Evolutionary conservation across 2,797 vertebrate species (phyloP).

Genomic region (Rhinichthys osculus): DNA sequence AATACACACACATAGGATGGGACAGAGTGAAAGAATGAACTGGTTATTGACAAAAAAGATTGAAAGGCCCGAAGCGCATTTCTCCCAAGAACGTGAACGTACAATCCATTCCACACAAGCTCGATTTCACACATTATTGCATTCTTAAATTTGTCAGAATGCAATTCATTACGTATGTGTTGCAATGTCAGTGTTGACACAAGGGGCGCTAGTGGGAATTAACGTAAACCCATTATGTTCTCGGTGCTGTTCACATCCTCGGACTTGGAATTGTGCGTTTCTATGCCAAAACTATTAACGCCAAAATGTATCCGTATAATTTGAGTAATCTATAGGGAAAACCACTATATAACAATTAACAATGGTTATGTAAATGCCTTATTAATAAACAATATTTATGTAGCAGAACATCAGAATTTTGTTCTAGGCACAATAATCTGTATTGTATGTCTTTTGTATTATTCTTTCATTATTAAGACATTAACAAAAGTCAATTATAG

Average conservation of each 20-base stretch:
- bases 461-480: too few relatives aligned
- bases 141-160: neutral
- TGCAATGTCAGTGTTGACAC: neutral
- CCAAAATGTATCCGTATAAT: too few relatives aligned
- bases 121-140: neutral
- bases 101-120: neutral
- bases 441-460: too few relatives aligned
- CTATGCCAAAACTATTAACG: neutral
- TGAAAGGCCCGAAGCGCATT: neutral
- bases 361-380: neutral
- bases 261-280: neutral
- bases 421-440: too few relatives aligned
- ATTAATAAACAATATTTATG: neutral
- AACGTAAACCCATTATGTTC: neutral
- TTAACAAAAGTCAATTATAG: too few relatives aligned
- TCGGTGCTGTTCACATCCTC: neutral
- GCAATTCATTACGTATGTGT: neutral
- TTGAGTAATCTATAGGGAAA: too few relatives aligned
- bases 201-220: neutral
- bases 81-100: neutral
- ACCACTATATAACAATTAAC: too few relatives aligned
- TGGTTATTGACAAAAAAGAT: neutral
- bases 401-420: too few relatives aligned
- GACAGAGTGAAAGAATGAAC: conserved; percentile 1
- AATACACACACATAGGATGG: conserved; percentile 17